Base-by-base conservation (phyloP, 2,113 vertebrate species). In the Anarrhichthys ocellatus region DNA sequence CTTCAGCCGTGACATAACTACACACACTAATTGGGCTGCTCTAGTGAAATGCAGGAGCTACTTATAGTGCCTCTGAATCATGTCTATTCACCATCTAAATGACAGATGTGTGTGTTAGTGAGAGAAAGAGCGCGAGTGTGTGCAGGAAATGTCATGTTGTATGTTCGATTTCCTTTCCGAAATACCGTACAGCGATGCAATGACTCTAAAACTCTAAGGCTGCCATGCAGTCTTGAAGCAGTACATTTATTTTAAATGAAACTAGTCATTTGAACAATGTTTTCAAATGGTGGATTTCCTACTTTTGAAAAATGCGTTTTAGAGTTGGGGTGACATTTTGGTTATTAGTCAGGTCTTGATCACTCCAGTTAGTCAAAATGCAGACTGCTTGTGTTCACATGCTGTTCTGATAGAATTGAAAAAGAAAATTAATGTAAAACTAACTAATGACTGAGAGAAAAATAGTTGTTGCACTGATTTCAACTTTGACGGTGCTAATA, bases 21-120 rank as follows among this genome's bases (percentile, higher is more conserved):
- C 78, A 81, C 75, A 52, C 78, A 59, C 88, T 92, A 89, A 93
- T 91, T 92, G 81, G 86, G 73, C 78, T 73, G 85, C 81, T 91
- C 52, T 56, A 2, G 79, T 79, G 46, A 87, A 82, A 81, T 82
- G 82, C 67, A 71, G 59, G 83, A 83, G 80, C 83, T 85, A 80
- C 81, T 85, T 88, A 42, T 42, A 76, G 52, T 58, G 40, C 65
- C 71, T 87, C 63, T 83, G 73, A 85, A 85, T 91, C 72, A 85
- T 14, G 58, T 78, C 87, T 84, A 65, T 82, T 79, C 79, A 84
- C 54, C 36, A 20, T 78, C 81, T 62, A 58, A 86, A 68, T 68
- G 72, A 72, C 72, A 76, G 63, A 79, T 27, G 11, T 58, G 73
- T 78, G 71, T 59, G 74, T 68, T 69, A 54, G 14, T 54, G 32